Percentiles rank a stretch among this genome's conserved stretches.
Evolutionary conservation across 1,140 invertebrate genomes (phyloP).

Genomic region (Anoplolepis gracilipes): DNA sequence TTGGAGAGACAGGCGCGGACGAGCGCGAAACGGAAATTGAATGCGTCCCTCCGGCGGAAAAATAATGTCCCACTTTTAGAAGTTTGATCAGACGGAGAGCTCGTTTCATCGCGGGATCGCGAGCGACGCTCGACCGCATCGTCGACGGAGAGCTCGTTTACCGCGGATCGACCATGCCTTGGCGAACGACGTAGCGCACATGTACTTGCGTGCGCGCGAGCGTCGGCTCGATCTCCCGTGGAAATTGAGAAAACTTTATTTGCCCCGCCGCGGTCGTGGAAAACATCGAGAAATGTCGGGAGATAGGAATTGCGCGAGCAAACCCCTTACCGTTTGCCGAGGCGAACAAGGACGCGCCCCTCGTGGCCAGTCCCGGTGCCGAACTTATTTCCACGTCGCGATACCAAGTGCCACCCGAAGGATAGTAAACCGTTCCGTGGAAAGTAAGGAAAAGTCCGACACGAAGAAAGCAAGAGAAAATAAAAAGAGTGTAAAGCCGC

Average conservation of each 20-base stretch:
- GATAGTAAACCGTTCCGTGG: constrained; percentile 77
- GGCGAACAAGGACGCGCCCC: constrained; percentile 75
- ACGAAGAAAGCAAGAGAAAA: constrained; percentile 48
- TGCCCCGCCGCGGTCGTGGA: constrained; percentile 72
- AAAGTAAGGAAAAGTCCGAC: constrained; percentile 65
- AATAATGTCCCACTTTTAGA: constrained; percentile 80
- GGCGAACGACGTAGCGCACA: constrained; percentile 1
- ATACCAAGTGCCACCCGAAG: constrained; percentile 63
- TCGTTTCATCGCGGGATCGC: constrained; percentile 71
- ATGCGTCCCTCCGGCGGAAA: constrained; percentile 78
- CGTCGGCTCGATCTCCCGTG: constrained; percentile 55
- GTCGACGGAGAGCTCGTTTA: constrained; percentile 63
- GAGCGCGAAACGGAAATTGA: constrained; percentile 80
- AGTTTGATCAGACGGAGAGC: constrained; percentile 77
- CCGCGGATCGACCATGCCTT: constrained; percentile 74
- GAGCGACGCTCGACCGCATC: constrained; percentile 48
- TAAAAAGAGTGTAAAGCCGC: constrained; percentile 7
- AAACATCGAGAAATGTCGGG: constrained; percentile 75
- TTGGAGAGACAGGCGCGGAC: constrained; percentile 49
- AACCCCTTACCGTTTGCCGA: constrained; percentile 68
- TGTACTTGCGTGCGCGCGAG: constrained; percentile 58
- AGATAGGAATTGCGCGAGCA: constrained; percentile 79
- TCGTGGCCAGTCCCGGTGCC: constrained; percentile 75
- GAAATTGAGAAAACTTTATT: constrained; percentile 83
- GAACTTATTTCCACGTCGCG: constrained; percentile 78